These are phyloP conservation scores for Achroia grisella DNA, from an alignment of 1,140 invertebrate species.

Conservation along the genomic window DNA sequence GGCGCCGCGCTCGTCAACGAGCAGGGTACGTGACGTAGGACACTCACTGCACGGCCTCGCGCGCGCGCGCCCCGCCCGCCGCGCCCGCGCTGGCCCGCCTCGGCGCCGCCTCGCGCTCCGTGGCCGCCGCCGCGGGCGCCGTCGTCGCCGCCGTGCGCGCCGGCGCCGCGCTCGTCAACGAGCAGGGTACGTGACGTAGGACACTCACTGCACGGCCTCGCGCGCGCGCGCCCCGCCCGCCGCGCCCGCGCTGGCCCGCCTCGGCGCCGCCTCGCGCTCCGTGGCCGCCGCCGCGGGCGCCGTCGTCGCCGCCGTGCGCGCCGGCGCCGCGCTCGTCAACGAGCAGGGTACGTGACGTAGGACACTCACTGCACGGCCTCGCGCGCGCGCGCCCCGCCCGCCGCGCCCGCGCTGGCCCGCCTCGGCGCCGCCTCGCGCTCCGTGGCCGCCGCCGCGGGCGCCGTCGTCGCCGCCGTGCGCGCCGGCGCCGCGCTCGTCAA, in stretches of 20 bases:
- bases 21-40: constrained; percentile 18
- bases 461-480: constrained; percentile 94
- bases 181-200: constrained; percentile 23
- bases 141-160: constrained; percentile 92
- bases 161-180: constrained; percentile 32
- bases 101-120: constrained; percentile 88
- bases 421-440: constrained; percentile 89
- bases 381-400: constrained; percentile 89
- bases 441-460: constrained; percentile 97
- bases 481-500: constrained; percentile 56
- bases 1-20: constrained; percentile 35
- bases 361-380: too few species aligned
- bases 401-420: constrained; percentile 84
- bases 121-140: constrained; percentile 98
- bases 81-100: constrained; percentile 86
- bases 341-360: constrained; percentile 27
- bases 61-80: constrained; percentile 90
- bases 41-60: too few species aligned
- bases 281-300: constrained; percentile 98
- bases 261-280: constrained; percentile 88
- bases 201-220: too few species aligned
- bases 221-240: constrained; percentile 90
- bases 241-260: constrained; percentile 83
- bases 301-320: constrained; percentile 93
- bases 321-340: constrained; percentile 43